Evolutionary conservation across 1,140 invertebrate species (phyloP).

Genomic region (Philopotamus ludificatus): DNA sequence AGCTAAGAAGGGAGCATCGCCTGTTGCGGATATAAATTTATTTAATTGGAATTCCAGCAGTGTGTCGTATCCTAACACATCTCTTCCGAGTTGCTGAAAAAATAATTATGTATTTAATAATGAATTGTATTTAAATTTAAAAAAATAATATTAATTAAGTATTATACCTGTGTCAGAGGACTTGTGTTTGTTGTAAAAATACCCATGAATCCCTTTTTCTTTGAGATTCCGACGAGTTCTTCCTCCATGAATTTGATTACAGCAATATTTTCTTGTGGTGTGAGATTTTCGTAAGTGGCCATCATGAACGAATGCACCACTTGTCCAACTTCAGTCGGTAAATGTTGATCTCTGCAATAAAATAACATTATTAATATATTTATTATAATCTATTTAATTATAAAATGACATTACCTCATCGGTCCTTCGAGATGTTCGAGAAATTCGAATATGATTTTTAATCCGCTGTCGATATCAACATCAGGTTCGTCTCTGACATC

Average conservation of each 20-base stretch:
- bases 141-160: slow-evolving; percentile 14
- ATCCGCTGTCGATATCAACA: slow-evolving; percentile 63
- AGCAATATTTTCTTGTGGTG: slow-evolving; percentile 70
- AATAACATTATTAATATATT: too few relatives aligned
- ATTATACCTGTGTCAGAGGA: slow-evolving; percentile 74
- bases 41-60: slow-evolving; percentile 79
- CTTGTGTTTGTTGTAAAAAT: slow-evolving; percentile 86
- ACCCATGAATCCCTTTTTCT: slow-evolving; percentile 64
- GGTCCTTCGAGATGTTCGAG: slow-evolving; percentile 73
- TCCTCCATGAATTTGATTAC: slow-evolving; percentile 77
- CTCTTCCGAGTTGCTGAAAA: slow-evolving; percentile 72
- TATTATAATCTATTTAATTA: slow-evolving; percentile 5
- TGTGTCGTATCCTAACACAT: slow-evolving; percentile 78
- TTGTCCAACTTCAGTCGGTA: slow-evolving; percentile 67
- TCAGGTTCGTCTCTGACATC: slow-evolving; percentile 77
- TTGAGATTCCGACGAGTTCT: slow-evolving; percentile 66
- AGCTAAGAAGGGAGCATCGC: slow-evolving; percentile 68
- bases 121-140: neutral
- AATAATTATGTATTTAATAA: slow-evolving; percentile 36
- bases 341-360: slow-evolving; percentile 55
- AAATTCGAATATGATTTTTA: slow-evolving; percentile 75
- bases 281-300: slow-evolving; percentile 66
- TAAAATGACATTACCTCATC: slow-evolving; percentile 55
- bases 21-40: slow-evolving; percentile 68
- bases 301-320: slow-evolving; percentile 85